Evolutionary conservation across 1,140 invertebrate genomes (phyloP).

Genomic region (Heliconius hermathena): DNA sequence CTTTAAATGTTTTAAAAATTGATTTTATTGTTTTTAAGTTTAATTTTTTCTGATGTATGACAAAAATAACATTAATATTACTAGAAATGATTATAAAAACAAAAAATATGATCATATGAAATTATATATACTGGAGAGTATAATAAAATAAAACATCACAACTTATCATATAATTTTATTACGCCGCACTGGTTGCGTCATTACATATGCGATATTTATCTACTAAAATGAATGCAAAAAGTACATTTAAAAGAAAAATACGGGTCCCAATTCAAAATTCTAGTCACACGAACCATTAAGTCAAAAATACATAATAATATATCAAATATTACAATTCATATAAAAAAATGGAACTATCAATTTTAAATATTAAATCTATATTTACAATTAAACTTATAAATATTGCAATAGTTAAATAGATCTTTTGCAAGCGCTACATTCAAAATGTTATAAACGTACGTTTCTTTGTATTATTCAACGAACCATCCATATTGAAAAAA

Average conservation of each 20-base stretch:
- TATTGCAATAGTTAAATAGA: constrained; percentile 46
- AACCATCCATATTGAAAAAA: too few relatives aligned
- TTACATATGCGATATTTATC: constrained; percentile 28
- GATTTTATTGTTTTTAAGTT: too few relatives aligned
- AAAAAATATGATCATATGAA: too few relatives aligned
- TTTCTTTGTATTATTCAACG: neutral
- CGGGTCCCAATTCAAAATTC: constrained; percentile 37
- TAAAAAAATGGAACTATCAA: constrained; percentile 66
- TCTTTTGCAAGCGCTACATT: constrained; percentile 22
- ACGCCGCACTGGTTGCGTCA: constrained; percentile 53
- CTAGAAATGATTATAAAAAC: too few relatives aligned
- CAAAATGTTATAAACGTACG: neutral
- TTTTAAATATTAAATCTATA: constrained; percentile 78
- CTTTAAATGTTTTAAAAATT: too few relatives aligned
- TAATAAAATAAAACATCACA: constrained; percentile 43
- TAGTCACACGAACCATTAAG: constrained; percentile 23
- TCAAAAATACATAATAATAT: constrained; percentile 29
- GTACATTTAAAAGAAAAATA: constrained; percentile 21
- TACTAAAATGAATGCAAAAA: constrained; percentile 30
- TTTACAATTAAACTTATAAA: constrained; percentile 75
- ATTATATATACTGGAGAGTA: too few relatives aligned
- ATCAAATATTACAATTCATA: constrained; percentile 42
- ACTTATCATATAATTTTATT: constrained; percentile 65
- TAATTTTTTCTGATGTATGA: too few relatives aligned
- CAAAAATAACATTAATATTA: too few relatives aligned